These are phyloP conservation scores for Glaucidium brasilianum DNA, from an alignment of 2,113 vertebrate genomes.

Conservation along the genomic window DNA sequence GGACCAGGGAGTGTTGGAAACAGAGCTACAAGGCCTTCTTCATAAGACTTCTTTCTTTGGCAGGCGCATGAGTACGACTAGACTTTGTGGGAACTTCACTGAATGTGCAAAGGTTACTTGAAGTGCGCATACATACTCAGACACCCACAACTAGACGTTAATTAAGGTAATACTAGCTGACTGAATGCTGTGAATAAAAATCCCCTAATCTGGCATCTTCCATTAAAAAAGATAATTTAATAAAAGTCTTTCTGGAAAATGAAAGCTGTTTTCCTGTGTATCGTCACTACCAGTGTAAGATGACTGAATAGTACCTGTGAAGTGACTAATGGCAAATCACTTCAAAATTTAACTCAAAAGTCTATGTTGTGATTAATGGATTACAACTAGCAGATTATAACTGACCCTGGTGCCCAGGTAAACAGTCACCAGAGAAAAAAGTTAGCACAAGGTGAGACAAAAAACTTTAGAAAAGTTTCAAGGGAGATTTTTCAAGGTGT, in stretches of 20 bases:
- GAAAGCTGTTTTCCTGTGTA: not conserved
- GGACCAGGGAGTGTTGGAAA: not conserved
- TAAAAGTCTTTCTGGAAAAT: not conserved
- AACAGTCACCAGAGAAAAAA: not conserved
- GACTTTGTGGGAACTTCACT: not conserved
- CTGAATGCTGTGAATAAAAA: not conserved
- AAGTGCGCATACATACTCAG: not conserved
- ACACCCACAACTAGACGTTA: not conserved
- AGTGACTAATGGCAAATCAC: not conserved
- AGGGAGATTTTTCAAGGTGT: not conserved
- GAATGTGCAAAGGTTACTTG: not conserved
- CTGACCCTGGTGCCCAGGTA: not conserved
- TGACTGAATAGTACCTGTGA: not conserved
- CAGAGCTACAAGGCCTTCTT: rapidly evolving
- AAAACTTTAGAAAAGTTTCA: not conserved
- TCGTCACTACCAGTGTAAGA: not conserved
- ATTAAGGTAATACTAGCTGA: not conserved
- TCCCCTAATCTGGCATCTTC: not conserved
- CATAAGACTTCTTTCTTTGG: not conserved
- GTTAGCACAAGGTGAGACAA: not conserved
- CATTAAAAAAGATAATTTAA: not conserved
- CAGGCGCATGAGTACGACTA: not conserved
- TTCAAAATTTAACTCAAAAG: not conserved
- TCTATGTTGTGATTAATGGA: not conserved
- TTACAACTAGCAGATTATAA: not conserved